Conservation (phyloP, 2,888 invertebrate genomes). For the Brachypalpus laphriformis region DNA sequence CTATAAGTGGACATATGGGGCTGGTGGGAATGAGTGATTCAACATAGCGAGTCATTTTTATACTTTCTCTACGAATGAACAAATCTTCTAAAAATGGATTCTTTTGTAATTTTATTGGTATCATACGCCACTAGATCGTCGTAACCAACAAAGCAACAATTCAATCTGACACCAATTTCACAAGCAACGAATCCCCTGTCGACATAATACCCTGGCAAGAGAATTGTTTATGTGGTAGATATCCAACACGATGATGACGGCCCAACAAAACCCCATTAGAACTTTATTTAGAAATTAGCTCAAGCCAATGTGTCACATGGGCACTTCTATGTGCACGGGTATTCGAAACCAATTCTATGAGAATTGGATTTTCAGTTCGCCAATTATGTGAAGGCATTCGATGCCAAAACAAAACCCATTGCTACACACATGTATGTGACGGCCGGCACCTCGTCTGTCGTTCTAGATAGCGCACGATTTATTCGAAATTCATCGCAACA, state of each 20-base stretch:
- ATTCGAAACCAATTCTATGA: conserved; percentile 13
- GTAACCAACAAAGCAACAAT: background rate
- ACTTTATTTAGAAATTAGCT: conserved; percentile 61
- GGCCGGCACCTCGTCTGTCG: conserved; percentile 11
- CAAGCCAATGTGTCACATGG: conserved; percentile 37
- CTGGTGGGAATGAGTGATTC: too few relatives aligned
- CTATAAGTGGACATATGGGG: too few relatives aligned
- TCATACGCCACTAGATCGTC: background rate
- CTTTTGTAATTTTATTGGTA: background rate
- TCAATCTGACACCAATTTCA: background rate
- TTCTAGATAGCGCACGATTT: conserved; percentile 33
- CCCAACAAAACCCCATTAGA: conserved; percentile 15
- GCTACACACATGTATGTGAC: background rate
- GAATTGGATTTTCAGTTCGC: conserved; percentile 39
- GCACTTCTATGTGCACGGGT: background rate
- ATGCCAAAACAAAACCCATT: conserved; percentile 12
- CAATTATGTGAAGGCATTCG: conserved; percentile 31
- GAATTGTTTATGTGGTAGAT: conserved; percentile 4
- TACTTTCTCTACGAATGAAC: background rate
- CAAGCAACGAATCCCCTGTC: background rate
- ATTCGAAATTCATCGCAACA: conserved; percentile 38
- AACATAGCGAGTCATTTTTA: too few relatives aligned
- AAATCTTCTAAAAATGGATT: background rate
- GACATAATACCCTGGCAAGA: background rate
- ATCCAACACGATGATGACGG: background rate